Evolutionary conservation across 2,113 vertebrate genomes (phyloP).

Genomic region (Vimba vimba): DNA sequence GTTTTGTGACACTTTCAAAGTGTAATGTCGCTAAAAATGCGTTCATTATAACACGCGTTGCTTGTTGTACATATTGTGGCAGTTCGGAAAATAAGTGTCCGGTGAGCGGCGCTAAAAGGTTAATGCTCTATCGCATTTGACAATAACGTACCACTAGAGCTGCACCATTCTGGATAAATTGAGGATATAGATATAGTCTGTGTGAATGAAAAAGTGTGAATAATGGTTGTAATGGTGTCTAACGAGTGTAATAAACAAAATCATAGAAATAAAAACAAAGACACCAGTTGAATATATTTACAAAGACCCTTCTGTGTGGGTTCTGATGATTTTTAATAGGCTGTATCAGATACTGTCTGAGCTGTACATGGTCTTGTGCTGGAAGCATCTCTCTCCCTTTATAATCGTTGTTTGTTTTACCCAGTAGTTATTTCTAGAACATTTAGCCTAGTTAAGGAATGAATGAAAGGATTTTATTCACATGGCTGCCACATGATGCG

Average conservation of each 20-base stretch:
- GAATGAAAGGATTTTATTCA: slow-evolving; percentile 19
- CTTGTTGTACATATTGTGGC: no score
- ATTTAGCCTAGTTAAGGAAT: neutral
- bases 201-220: neutral
- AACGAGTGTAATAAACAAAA: neutral
- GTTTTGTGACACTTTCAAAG: neutral
- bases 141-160: no score
- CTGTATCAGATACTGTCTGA: neutral
- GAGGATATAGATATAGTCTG: neutral
- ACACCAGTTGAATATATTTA: neutral
- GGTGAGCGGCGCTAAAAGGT: no score
- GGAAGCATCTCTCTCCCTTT: neutral
- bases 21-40: neutral
- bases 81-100: no score
- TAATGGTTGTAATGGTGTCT: neutral
- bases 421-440: neutral
- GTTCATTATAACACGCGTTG: no score
- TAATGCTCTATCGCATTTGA: no score
- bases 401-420: neutral
- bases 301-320: neutral
- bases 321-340: neutral
- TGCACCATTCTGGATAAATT: no score
- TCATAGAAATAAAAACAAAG: neutral
- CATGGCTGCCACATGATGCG: neutral
- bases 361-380: neutral